Conservation (phyloP, 2,113 vertebrate species). For the Melanerpes aurifrons region DNA sequence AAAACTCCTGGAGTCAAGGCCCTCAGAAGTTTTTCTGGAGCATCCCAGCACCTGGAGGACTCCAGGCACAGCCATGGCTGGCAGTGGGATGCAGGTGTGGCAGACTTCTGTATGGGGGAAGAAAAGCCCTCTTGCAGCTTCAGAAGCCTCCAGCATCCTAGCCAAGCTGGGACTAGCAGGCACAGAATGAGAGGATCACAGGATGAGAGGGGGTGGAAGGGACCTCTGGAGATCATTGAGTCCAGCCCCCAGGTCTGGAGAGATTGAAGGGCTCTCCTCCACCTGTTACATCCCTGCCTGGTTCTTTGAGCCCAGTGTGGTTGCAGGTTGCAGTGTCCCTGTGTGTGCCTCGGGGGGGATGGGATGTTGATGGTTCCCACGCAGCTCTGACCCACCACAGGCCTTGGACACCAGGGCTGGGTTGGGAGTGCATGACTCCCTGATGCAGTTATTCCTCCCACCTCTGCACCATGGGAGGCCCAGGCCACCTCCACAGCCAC, state of each 20-base stretch:
- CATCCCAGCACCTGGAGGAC: fast-evolving
- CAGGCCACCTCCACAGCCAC: neutral
- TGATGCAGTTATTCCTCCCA: neutral
- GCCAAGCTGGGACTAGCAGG: neutral
- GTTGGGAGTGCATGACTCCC: neutral
- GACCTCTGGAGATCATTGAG: too few species aligned
- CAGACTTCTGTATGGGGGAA: neutral
- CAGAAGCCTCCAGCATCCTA: neutral
- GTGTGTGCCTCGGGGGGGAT: fast-evolving
- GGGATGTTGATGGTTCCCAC: neutral
- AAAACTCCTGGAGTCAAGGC: neutral
- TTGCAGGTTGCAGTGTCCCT: fast-evolving
- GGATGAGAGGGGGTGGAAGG: too few species aligned
- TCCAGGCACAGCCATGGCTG: fast-evolving
- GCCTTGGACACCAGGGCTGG: fast-evolving
- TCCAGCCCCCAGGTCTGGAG: neutral
- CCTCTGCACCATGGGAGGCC: neutral
- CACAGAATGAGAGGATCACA: neutral
- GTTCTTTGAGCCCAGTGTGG: fast-evolving
- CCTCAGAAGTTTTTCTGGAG: neutral
- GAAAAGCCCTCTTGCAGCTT: neutral
- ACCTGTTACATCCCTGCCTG: neutral
- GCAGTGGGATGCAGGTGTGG: fast-evolving
- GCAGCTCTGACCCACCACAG: neutral
- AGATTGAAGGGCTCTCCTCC: neutral